Evolutionary conservation across 2,888 invertebrate genomes (phyloP).

Genomic region (Orthosia gracilis): DNA sequence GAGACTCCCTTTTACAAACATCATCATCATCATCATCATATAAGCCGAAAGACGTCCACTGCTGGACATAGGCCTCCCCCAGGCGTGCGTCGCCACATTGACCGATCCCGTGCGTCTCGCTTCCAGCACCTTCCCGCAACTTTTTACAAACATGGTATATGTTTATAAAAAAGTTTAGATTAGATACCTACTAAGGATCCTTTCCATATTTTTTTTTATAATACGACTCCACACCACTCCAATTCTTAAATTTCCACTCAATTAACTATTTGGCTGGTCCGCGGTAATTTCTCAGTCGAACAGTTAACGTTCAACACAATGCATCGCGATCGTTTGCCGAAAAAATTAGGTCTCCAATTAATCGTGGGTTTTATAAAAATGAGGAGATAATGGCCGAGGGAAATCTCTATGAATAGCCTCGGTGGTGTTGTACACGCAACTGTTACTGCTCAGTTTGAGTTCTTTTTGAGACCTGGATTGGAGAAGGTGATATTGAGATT

Average conservation of each 20-base stretch:
- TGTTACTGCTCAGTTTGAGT: background rate
- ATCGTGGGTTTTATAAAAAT: constrained; percentile 6
- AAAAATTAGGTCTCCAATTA: constrained; percentile 45
- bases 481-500: no score
- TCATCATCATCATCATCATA: no score
- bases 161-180: no score
- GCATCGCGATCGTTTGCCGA: constrained; percentile 38
- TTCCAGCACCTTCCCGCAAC: no score
- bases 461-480: no score
- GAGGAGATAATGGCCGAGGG: background rate
- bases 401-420: background rate
- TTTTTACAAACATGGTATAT: no score
- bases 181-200: background rate
- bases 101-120: no score
- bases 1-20: no score
- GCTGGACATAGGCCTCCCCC: no score
- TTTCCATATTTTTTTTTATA: background rate
- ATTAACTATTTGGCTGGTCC: constrained; percentile 70
- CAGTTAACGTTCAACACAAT: constrained; percentile 64
- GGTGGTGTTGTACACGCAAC: background rate
- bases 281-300: constrained; percentile 70
- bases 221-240: constrained; percentile 60
- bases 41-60: no score
- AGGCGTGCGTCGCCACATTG: no score
- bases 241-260: constrained; percentile 72